Base-by-base conservation (phyloP, 2,797 vertebrate species). In the Erethizon dorsatum region DNA sequence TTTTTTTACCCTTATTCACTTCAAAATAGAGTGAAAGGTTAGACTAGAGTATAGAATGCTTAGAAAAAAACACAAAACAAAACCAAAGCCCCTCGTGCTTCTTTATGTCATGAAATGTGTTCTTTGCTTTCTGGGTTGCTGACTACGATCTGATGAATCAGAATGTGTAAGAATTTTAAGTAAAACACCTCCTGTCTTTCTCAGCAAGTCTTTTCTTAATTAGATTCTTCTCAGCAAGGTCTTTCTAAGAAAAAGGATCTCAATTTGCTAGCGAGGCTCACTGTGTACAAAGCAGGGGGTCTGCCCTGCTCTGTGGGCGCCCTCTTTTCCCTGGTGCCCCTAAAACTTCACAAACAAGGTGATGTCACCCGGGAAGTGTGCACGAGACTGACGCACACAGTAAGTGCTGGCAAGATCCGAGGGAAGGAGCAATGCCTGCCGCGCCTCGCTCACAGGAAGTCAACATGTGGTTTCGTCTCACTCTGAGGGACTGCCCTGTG, bases 311-410 rank as follows among this genome's bases (percentile, higher is more conserved):
- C 97, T 0, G 0, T 57, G 65, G 95, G 83, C 78, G 28, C 84
- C 95, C 77, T 75, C 50, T 83, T 63, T 50, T 37, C 41, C 96
- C 75, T 41, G 31, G 5, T 78, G 93, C 93, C 95, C 96, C 88
- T 37, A 86, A 88, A 93, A 98, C 97, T 92, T 97, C 97, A 98
- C 98, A 98, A 98, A 98, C 98, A 97, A 90, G 93, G 96, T 79
- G 97, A 97, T 98, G 98, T 98, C 97, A 97, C 98, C 88, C 91
- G 93, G 96, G 97, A 98, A 94, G 97, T 83, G 96, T 94, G 90
- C 91, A 98, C 98, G 98, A 98, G 98, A 97, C 97, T 98, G 99
- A 99, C 98, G 98, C 97, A 98, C 92, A 98, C 96, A 92, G 98
- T 97, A 97, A 98, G 97, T 6, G 5, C 57, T 8, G 59, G 7